Evolutionary conservation across 2,113 vertebrate genomes (phyloP).

Genomic region (Pao palembangensis): DNA sequence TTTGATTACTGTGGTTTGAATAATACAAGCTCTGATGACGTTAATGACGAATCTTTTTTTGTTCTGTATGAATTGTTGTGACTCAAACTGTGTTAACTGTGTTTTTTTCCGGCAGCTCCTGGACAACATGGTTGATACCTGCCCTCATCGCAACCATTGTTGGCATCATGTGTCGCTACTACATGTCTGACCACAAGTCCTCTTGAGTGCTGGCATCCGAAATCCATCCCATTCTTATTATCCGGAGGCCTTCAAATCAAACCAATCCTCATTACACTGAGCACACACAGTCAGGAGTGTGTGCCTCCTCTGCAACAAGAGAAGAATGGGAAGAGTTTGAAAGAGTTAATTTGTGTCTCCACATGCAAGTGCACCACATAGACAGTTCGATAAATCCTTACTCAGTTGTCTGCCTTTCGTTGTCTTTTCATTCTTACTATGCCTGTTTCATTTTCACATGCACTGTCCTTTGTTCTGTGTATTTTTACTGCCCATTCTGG

Average conservation of each 20-base stretch:
- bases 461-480: constrained; percentile 34
- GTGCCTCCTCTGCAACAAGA: constrained; percentile 23
- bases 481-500: constrained; percentile 2
- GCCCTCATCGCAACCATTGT: constrained; percentile 75
- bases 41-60: not conserved
- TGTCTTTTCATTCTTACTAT: constrained; percentile 34
- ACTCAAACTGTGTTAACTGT: not conserved
- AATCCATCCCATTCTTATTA: constrained; percentile 36
- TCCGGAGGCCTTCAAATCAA: constrained; percentile 69
- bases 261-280: constrained; percentile 49
- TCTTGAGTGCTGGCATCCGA: constrained; percentile 58
- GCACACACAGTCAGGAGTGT: constrained; percentile 10
- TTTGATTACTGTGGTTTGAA: not conserved
- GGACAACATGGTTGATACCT: constrained; percentile 87
- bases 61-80: not conserved
- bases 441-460: constrained; percentile 33
- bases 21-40: not conserved
- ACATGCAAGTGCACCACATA: constrained; percentile 15
- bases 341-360: constrained; percentile 19
- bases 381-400: constrained; percentile 20
- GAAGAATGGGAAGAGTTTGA: constrained; percentile 19
- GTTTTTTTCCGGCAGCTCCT: constrained; percentile 68
- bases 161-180: constrained; percentile 88
- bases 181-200: constrained; percentile 79
- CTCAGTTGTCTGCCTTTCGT: constrained; percentile 29